Conservation (phyloP, 2,797 vertebrate genomes). For the Remorina albescens region DNA sequence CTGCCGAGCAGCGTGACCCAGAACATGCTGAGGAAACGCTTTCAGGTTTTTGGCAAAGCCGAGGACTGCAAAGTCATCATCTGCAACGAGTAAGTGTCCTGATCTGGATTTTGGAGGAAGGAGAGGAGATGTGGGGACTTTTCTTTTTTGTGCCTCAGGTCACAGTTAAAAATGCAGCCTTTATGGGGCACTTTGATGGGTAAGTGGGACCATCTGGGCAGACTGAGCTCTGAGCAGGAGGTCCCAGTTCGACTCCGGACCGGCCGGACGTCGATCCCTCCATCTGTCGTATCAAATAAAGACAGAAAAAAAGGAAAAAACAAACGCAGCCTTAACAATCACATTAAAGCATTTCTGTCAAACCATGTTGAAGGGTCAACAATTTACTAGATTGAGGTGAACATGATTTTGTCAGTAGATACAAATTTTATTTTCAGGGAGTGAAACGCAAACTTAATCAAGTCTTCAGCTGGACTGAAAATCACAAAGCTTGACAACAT, state of each 20-base stretch:
- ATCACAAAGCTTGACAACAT: not conserved
- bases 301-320: too few relatives aligned
- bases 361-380: too few relatives aligned
- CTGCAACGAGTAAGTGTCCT: slow-evolving; percentile 86
- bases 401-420: too few relatives aligned
- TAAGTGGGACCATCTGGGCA: too few relatives aligned
- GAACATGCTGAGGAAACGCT: slow-evolving; percentile 94
- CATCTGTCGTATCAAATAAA: too few relatives aligned
- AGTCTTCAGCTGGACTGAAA: not conserved
- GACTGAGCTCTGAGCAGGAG: too few relatives aligned
- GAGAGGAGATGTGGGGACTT: not conserved
- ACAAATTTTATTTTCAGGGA: too few relatives aligned
- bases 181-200: too few relatives aligned
- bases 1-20: slow-evolving; percentile 94
- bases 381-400: not conserved
- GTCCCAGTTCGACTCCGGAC: too few relatives aligned
- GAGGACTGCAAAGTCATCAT: slow-evolving; percentile 95
- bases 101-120: not conserved
- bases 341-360: not conserved
- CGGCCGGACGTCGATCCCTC: too few relatives aligned
- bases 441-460: too few relatives aligned
- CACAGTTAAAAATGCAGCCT: too few relatives aligned
- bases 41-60: slow-evolving; percentile 94
- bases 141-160: not conserved
- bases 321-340: not conserved